Percentiles rank a stretch among this genome's conserved stretches.
Evolutionary conservation across 1,140 invertebrate genomes (phyloP).

Genomic region (Polyergus mexicanus): DNA sequence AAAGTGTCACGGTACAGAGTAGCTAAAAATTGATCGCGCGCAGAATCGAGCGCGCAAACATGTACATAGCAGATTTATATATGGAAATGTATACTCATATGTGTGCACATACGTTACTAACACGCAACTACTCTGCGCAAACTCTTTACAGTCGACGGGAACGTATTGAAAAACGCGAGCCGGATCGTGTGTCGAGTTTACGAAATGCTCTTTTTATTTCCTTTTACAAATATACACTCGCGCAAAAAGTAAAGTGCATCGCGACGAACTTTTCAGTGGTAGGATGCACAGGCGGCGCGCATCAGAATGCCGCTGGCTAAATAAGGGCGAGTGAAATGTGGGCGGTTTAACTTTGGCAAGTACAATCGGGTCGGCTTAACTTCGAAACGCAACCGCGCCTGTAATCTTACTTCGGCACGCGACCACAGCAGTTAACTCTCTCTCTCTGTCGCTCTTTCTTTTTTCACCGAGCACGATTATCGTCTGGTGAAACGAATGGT

Average conservation of each 20-base stretch:
- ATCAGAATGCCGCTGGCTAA: constrained; percentile 26
- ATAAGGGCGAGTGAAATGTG: constrained; percentile 52
- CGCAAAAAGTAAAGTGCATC: constrained; percentile 24
- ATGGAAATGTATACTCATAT: neutral
- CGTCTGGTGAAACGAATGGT: constrained; percentile 16
- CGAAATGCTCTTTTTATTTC: neutral
- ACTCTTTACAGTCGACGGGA: constrained; percentile 12
- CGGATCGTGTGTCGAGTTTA: neutral
- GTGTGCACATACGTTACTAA: neutral
- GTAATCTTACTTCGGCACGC: constrained; percentile 59
- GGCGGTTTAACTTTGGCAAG: constrained; percentile 48
- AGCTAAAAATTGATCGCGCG: constrained; percentile 60
- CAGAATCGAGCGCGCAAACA: neutral
- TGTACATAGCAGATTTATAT: neutral
- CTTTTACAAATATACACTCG: constrained; percentile 16
- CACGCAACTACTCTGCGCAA: neutral
- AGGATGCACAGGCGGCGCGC: no score
- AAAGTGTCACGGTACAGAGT: constrained; percentile 56
- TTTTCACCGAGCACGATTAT: constrained; percentile 30
- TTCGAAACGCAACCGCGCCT: constrained; percentile 56
- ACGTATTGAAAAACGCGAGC: constrained; percentile 21
- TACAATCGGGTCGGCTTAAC: constrained; percentile 56
- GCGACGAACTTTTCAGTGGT: neutral
- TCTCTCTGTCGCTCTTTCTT: neutral
- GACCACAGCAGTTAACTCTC: constrained; percentile 54